Conservation (phyloP, 2,797 vertebrate species). For the Phyllotis vaccarum region DNA sequence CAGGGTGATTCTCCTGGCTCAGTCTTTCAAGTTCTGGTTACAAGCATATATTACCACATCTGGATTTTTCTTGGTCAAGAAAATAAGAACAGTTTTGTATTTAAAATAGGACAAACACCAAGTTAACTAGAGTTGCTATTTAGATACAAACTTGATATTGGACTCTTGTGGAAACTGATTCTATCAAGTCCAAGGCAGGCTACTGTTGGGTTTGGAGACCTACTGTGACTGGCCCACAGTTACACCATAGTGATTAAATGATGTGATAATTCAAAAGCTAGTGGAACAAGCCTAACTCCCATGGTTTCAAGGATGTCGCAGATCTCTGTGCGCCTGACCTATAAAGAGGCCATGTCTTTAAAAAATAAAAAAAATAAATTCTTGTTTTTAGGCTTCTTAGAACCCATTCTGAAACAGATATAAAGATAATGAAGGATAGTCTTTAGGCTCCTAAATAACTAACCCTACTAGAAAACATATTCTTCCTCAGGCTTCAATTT, state of each 20-base stretch:
- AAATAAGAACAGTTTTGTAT: constrained; percentile 15
- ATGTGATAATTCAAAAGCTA: neutral
- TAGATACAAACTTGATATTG: neutral
- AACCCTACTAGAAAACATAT: neutral
- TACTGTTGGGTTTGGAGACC: neutral
- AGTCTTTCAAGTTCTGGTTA: neutral
- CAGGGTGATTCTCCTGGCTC: neutral
- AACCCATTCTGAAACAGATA: constrained; percentile 3
- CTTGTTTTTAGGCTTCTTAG: neutral
- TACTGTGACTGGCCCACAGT: neutral
- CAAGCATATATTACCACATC: neutral
- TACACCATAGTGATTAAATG: neutral
- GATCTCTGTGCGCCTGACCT: neutral
- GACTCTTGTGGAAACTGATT: neutral
- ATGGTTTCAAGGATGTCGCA: neutral
- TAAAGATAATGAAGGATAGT: neutral
- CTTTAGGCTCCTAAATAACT: neutral
- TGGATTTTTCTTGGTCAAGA: neutral
- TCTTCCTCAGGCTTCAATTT: neutral
- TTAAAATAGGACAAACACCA: constrained; percentile 50
- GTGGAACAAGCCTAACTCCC: neutral
- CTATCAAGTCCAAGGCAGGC: neutral
- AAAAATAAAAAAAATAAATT: neutral
- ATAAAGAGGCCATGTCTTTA: neutral
- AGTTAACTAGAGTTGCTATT: neutral